Evolutionary conservation across 2,113 vertebrate species (phyloP).

Genomic region (Daboia siamensis): DNA sequence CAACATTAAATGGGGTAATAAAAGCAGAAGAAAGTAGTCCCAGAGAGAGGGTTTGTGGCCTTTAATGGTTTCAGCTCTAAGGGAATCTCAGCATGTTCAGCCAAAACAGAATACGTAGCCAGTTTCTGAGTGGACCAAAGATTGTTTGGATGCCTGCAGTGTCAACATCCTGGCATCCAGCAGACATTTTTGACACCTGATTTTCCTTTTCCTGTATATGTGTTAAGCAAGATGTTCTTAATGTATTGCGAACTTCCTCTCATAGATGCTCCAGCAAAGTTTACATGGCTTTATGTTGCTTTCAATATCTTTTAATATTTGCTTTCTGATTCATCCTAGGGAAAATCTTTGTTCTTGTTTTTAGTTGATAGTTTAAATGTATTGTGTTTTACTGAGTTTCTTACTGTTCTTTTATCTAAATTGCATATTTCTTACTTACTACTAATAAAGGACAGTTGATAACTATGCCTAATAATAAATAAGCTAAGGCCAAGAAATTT

Average conservation of each 20-base stretch:
- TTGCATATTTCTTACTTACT: neutral
- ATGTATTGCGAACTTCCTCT: neutral
- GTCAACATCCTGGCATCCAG: neutral
- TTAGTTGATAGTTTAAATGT: neutral
- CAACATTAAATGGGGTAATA: neutral
- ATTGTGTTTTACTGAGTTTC: neutral
- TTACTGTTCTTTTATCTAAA: neutral
- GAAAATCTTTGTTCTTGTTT: neutral
- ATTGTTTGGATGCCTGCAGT: neutral
- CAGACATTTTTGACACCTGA: neutral
- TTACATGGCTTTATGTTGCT: neutral
- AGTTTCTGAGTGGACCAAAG: neutral
- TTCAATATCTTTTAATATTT: neutral
- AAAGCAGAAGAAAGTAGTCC: neutral
- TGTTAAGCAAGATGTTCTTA: neutral
- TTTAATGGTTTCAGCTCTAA: neutral
- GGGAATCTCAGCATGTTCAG: neutral
- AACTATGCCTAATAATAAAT: neutral
- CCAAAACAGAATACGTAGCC: neutral
- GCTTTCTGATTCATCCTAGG: neutral
- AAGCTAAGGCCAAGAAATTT: neutral
- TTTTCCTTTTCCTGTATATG: neutral
- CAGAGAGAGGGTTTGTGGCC: neutral
- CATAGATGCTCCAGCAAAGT: neutral
- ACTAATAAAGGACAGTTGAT: neutral